A percentile compares a stretch with the other conserved stretches of the same genome.
Evolutionary conservation across 2,888 invertebrate species (phyloP).

Genomic region (Linnaemya tessellans): DNA sequence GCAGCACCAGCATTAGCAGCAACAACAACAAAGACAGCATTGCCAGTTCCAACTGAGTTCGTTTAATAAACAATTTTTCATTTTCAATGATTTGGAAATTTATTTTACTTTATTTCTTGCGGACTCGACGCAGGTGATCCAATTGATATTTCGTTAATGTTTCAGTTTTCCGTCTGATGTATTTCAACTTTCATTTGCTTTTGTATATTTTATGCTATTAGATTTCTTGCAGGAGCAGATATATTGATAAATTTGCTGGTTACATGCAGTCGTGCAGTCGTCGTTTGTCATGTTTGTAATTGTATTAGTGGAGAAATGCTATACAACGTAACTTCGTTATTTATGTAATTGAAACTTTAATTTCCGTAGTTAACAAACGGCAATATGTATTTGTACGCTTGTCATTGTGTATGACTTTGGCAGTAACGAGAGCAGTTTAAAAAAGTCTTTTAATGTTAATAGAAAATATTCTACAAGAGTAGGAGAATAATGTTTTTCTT

Average conservation of each 20-base stretch:
- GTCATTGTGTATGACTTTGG: background rate
- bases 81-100: conserved; percentile 8
- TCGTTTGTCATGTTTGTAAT: background rate
- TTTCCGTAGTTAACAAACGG: conserved; percentile 51
- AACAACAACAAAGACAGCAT: background rate
- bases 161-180: background rate
- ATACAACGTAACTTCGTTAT: conserved; percentile 50
- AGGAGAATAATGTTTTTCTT: too few species aligned
- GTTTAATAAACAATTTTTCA: conserved; percentile 15
- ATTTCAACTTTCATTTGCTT: background rate
- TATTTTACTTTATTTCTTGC: background rate
- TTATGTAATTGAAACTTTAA: conserved; percentile 65
- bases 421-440: background rate
- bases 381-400: background rate
- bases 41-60: background rate
- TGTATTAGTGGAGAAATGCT: conserved; percentile 2
- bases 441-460: background rate
- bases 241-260: background rate
- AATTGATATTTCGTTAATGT: conserved; percentile 3
- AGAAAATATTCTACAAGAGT: too few species aligned
- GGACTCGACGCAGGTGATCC: background rate
- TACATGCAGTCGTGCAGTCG: background rate
- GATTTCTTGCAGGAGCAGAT: background rate
- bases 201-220: background rate
- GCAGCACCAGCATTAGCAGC: background rate